Percentiles rank a stretch among this genome's conserved stretches.
Evolutionary conservation across 2,888 invertebrate genomes (phyloP).

Genomic region (Aethes cnicana): DNA sequence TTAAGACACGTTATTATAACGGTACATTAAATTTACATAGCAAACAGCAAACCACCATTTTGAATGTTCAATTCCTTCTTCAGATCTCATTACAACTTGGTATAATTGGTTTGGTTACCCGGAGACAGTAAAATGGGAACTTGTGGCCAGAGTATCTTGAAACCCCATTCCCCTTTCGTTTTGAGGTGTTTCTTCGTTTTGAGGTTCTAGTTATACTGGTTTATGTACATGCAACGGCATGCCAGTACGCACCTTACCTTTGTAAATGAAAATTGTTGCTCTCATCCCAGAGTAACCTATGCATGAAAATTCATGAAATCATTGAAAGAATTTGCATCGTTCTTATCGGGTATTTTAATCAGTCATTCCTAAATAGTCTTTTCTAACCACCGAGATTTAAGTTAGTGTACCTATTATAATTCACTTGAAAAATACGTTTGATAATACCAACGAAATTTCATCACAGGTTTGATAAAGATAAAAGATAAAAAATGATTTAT

Average conservation of each 20-base stretch:
- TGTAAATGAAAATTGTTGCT: conserved; percentile 7
- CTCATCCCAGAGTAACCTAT: not conserved
- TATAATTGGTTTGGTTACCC: conserved; percentile 44
- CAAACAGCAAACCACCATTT: conserved; percentile 27
- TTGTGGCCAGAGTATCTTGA: conserved; percentile 26
- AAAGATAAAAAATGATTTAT: too few relatives aligned
- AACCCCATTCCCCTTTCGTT: conserved; percentile 3
- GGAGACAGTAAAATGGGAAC: conserved; percentile 18
- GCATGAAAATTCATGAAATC: not conserved
- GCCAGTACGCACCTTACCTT: conserved; percentile 1
- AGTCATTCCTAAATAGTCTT: too few relatives aligned
- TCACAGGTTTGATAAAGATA: too few relatives aligned
- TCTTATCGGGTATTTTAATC: too few relatives aligned
- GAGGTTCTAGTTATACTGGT: conserved; percentile 1
- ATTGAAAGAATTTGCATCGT: too few relatives aligned
- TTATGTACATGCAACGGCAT: not conserved
- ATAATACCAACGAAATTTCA: too few relatives aligned
- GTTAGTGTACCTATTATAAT: too few relatives aligned
- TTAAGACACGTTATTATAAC: not conserved
- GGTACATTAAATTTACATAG: not conserved
- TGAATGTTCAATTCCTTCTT: conserved; percentile 37
- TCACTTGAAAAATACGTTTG: too few relatives aligned
- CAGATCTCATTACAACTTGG: conserved; percentile 45
- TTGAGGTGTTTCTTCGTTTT: not conserved
- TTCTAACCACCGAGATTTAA: too few relatives aligned